These are phyloP conservation scores for Melipona bicolor DNA, from an alignment of 2,888 invertebrate genomes.

Conservation along the genomic window DNA sequence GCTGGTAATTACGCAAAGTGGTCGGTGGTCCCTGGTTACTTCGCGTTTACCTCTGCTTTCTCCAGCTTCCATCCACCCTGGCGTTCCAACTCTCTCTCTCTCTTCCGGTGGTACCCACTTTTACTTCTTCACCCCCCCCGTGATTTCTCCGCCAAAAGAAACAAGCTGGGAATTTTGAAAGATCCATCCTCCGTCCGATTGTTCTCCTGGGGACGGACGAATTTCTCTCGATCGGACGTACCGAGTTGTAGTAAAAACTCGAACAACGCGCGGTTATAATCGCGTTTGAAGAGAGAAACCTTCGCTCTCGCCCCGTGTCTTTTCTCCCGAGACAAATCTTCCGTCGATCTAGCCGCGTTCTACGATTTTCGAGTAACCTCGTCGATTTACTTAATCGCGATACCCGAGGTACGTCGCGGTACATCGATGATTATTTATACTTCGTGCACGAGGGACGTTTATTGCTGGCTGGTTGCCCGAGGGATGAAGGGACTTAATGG, in stretches of 20 bases:
- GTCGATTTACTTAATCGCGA: conserved; percentile 63
- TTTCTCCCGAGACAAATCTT: conserved; percentile 3
- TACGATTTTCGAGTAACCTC: conserved; percentile 63
- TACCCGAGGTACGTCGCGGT: conserved; percentile 41
- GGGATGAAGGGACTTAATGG: conserved; percentile 58
- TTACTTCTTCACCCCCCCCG: conserved; percentile 28
- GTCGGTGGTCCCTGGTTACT: conserved; percentile 76
- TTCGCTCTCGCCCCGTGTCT: not conserved
- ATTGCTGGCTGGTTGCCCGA: conserved; percentile 43
- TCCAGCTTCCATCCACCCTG: conserved; percentile 15
- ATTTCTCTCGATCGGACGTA: not conserved
- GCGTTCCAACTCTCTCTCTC: not conserved
- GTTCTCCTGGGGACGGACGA: too few species aligned
- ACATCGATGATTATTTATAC: conserved; percentile 70
- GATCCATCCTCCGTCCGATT: conserved; percentile 19
- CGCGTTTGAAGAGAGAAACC: not conserved
- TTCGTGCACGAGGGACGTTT: conserved; percentile 57
- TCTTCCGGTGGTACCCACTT: conserved; percentile 1
- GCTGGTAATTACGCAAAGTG: conserved; percentile 79
- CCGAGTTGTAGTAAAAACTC: not conserved
- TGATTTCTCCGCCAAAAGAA: conserved; percentile 51
- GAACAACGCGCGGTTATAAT: not conserved
- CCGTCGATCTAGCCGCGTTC: conserved; percentile 29
- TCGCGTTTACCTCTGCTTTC: conserved; percentile 72
- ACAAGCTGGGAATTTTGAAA: conserved; percentile 4